These are phyloP conservation scores for Saguinus midas DNA, from an alignment of 2,113 vertebrate species.

Conservation along the genomic window DNA sequence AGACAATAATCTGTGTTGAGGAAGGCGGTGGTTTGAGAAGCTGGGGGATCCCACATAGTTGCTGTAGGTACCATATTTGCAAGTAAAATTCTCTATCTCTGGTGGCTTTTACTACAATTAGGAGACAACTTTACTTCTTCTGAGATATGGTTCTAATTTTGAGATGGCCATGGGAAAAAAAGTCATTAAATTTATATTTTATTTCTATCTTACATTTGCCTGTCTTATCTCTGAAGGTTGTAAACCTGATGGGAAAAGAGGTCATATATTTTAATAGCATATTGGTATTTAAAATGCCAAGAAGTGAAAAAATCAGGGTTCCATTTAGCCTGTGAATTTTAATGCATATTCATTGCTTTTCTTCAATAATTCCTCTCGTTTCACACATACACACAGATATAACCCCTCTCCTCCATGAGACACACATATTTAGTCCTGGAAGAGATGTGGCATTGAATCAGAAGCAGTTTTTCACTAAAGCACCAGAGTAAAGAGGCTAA, in stretches of 20 bases:
- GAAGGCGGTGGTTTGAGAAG: neutral
- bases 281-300: conserved; percentile 56
- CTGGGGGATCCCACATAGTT: accelerated
- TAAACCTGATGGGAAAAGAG: conserved; percentile 44
- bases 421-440: neutral
- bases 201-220: conserved; percentile 37
- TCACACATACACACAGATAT: no score
- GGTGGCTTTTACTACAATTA: neutral
- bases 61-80: neutral
- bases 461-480: neutral
- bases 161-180: neutral
- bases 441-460: neutral
- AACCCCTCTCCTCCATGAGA: neutral
- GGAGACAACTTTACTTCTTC: neutral
- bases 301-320: neutral
- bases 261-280: conserved; percentile 45
- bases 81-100: neutral
- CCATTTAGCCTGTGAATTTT: neutral
- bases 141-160: neutral
- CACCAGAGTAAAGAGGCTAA: neutral
- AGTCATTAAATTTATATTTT: conserved; percentile 35
- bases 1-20: neutral
- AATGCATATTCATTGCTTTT: neutral
- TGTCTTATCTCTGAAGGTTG: neutral
- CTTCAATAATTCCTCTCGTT: neutral